phyloP scores from a whole-genome alignment of 2,113 vertebrate genomes.

The Empidonax alnorum region DNA sequence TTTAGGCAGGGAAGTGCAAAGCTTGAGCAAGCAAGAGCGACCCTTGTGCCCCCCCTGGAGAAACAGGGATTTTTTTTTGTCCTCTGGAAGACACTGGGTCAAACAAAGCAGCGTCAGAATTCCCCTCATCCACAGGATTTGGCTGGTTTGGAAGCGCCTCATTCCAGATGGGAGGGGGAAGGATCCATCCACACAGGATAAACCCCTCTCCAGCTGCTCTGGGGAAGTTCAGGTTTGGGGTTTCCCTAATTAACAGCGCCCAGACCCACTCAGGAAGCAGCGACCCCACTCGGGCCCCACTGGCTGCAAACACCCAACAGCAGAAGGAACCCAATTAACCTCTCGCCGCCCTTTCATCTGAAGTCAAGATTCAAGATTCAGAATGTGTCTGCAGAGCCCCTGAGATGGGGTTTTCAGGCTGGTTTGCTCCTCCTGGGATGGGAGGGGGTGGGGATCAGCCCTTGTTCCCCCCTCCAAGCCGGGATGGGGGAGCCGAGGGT shows the following conservation, averaged over 20 bases:
- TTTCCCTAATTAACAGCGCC: neutral
- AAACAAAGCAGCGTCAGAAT: neutral
- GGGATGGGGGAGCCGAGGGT: neutral
- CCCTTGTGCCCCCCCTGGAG: neutral
- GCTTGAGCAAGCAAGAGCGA: neutral
- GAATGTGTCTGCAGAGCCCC: neutral
- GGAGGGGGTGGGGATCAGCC: neutral
- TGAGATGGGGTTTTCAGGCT: accelerated
- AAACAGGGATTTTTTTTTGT: neutral
- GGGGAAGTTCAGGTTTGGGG: neutral
- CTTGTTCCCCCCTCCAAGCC: neutral
- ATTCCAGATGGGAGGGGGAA: accelerated
- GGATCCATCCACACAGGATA: accelerated
- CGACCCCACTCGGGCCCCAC: accelerated
- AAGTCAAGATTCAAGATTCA: neutral
- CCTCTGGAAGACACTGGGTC: neutral
- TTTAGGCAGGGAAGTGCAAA: neutral
- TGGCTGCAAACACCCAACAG: accelerated
- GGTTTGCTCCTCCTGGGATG: neutral
- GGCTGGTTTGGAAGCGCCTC: neutral
- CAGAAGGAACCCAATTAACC: neutral
- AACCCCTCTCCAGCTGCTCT: neutral
- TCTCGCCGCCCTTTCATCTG: neutral
- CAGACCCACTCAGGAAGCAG: neutral
- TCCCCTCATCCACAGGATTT: neutral